phyloP scores from a whole-genome alignment of 2,797 vertebrate genomes.

The Adrianichthys oophorus region DNA sequence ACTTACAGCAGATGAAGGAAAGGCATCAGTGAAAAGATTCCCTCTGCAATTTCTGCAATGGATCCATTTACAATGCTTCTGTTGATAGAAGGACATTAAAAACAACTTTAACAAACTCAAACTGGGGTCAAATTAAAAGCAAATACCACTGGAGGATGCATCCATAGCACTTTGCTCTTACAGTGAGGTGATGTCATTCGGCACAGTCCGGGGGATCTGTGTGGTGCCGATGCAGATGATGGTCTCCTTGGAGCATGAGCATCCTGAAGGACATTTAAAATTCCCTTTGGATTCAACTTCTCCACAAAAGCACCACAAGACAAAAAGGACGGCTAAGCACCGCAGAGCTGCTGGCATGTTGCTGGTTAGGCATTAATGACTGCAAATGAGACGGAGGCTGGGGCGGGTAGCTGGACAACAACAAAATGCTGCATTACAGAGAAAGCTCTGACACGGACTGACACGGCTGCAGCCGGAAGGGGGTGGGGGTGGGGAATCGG shows the following conservation, averaged over 20 bases:
- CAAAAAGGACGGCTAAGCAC: conserved; percentile 55
- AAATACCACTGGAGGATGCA: conserved; percentile 4
- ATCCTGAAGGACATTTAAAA: conserved; percentile 88
- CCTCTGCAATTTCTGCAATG: conserved; percentile 91
- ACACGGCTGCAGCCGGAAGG: conserved; percentile 64
- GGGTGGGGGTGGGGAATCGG: no score
- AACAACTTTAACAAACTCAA: conserved; percentile 18
- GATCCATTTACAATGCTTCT: conserved; percentile 97
- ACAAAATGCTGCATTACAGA: conserved; percentile 53
- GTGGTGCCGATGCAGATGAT: conserved; percentile 91
- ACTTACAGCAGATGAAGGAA: conserved; percentile 95
- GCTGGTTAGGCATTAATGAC: conserved; percentile 21
- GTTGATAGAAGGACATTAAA: conserved; percentile 30
- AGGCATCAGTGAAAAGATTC: conserved; percentile 94
- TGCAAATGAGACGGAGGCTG: conserved; percentile 3
- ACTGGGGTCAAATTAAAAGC: conserved; percentile 13
- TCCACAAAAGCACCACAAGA: conserved; percentile 67
- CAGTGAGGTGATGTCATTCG: conserved; percentile 91
- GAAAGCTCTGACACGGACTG: conserved; percentile 71
- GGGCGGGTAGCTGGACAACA: conserved; percentile 29
- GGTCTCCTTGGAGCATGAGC: conserved; percentile 92
- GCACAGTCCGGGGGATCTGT: conserved; percentile 84
- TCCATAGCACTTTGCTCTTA: conserved; percentile 72
- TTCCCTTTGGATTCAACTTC: conserved; percentile 71
- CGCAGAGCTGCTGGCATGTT: conserved; percentile 61